Evolutionary conservation across 2,797 vertebrate genomes (phyloP).

Genomic region (Pelochelys cantorii): DNA sequence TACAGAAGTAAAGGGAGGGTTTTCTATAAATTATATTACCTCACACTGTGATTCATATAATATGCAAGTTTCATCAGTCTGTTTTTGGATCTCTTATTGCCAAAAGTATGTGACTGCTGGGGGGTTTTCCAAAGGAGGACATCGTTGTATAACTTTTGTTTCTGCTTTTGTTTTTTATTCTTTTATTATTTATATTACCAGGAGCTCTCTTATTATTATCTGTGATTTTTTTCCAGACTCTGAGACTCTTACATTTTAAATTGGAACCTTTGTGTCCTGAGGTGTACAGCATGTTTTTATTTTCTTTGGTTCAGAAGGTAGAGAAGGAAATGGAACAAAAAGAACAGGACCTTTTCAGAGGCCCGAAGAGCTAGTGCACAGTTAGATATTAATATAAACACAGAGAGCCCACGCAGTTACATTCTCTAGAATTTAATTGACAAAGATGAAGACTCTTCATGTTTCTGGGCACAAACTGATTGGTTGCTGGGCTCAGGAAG

Average conservation of each 20-base stretch:
- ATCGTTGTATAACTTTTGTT: neutral
- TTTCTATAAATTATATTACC: neutral
- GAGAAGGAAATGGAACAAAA: slow-evolving; percentile 27
- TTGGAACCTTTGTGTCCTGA: slow-evolving; percentile 5
- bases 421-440: neutral
- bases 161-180: neutral
- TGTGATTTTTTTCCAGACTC: slow-evolving; percentile 1
- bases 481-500: neutral
- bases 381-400: slow-evolving; percentile 22
- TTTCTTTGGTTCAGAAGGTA: slow-evolving; percentile 7
- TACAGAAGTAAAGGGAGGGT: neutral
- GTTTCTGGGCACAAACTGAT: neutral
- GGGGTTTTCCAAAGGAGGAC: neutral
- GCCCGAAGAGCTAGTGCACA: neutral
- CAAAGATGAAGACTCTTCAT: neutral
- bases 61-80: neutral
- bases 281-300: slow-evolving; percentile 1
- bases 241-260: slow-evolving; percentile 4
- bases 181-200: neutral
- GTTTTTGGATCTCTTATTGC: neutral
- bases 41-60: neutral
- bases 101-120: neutral
- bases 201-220: neutral
- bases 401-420: neutral
- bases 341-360: neutral